Evolutionary conservation across 2,888 invertebrate species (phyloP), one percentile per base, ranked within the genome.

Genomic region (Aproaerema taeniolella): DNA sequence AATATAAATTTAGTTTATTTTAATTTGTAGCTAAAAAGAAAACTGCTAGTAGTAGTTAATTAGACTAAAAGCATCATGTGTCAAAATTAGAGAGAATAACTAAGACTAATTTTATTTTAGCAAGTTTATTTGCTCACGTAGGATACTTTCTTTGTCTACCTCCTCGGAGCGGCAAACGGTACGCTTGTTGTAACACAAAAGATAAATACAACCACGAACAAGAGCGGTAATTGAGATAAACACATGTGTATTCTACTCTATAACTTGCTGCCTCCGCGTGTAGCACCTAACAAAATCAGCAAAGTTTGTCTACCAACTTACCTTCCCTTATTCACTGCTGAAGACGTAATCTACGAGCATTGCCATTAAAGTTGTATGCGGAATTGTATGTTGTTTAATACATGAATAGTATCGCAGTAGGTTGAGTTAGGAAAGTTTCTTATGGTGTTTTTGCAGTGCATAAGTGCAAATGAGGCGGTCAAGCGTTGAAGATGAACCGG

Each of bases 401-500:
- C 53, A 50, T 40, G 45, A 63, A 69, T 67, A 67, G 68, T 69
- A 74, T 73, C 66, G 65, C 58, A 53, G 54, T 55, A 52, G 12
- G 38, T 33, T 52, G 46, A 56, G 55, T 55, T 43, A 43, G 49
- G 53, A 43, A 52, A 60, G 69, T 67, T 46, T 43, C 41, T 54
- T 52, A 52, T 57, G 50, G 67, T 67, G 64, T 59, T 54, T 60
- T 55, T 46, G 49, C 47, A 51, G 53, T 68, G 55, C 67, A 67
- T 73, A 73, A 72, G 69, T 67, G 73, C 80, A 74, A 82, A 86
- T 85, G 85, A 78, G 73, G 74, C 78, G 68, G 71, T 68, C 72
- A 63, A 70, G 63, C 70, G 61, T 68, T 76, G 71, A 86, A 85
- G 74, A 86, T 86, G 86, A 85, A 82, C 85, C 79, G 86, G 79